Percentiles rank a stretch among this genome's conserved stretches.
Conservation (phyloP, 1,140 invertebrate genomes). For the Xylocopa sonorina region DNA sequence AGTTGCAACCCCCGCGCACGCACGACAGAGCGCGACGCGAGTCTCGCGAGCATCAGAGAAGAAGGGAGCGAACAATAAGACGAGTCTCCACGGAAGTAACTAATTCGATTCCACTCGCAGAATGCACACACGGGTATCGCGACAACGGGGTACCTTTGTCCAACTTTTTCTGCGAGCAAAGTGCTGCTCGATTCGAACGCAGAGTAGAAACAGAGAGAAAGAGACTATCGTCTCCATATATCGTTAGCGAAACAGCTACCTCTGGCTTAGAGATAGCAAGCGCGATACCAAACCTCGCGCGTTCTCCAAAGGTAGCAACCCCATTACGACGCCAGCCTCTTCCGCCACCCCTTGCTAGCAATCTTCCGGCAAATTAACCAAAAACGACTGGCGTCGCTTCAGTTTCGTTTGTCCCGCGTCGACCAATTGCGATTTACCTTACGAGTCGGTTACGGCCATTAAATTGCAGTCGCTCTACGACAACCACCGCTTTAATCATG, state of each 20-base stretch:
- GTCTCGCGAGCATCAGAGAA: not conserved
- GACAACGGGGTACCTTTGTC: constrained; percentile 26
- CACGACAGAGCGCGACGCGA: not conserved
- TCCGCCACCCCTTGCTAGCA: not conserved
- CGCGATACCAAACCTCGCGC: no score
- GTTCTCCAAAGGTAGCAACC: not conserved
- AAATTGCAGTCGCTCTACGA: not conserved
- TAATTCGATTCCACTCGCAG: constrained; percentile 48
- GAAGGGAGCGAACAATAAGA: not conserved
- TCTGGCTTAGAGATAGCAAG: not conserved
- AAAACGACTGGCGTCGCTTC: not conserved
- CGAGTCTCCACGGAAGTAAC: not conserved
- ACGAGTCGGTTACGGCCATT: not conserved
- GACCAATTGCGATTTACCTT: not conserved
- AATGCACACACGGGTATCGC: constrained; percentile 21
- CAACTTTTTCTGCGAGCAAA: not conserved
- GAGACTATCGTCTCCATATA: constrained; percentile 31
- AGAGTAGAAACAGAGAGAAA: constrained; percentile 12
- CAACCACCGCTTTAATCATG: not conserved
- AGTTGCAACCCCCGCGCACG: not conserved
- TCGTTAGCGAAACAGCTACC: constrained; percentile 36
- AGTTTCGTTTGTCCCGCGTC: not conserved
- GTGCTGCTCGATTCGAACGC: constrained; percentile 13
- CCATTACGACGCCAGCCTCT: not conserved
- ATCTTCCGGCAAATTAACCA: not conserved